Conservation (phyloP, 2,113 vertebrate genomes). For the Pipa parva region DNA sequence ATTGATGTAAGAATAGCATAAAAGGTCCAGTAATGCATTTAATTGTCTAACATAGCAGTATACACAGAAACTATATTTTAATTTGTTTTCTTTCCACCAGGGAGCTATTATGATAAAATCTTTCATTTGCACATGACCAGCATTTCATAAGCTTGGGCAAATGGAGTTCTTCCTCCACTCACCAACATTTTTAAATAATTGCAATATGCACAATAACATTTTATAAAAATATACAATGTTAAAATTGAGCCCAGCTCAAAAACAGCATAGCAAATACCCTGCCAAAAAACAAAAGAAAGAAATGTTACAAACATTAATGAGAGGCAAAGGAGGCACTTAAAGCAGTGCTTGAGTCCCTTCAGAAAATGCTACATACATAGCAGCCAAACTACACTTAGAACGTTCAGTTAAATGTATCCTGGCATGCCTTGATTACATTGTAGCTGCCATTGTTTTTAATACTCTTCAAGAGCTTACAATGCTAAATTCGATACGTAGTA, state of each 20-base stretch:
- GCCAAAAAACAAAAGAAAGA: conserved; percentile 70
- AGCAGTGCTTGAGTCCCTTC: conserved; percentile 60
- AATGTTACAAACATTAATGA: conserved; percentile 49
- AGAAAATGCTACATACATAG: conserved; percentile 42
- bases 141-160: conserved; percentile 47
- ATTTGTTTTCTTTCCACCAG: conserved; percentile 55
- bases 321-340: conserved; percentile 46
- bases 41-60: conserved; percentile 11
- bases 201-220: conserved; percentile 38
- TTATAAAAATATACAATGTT: conserved; percentile 51
- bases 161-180: conserved; percentile 38
- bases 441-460: too few species aligned
- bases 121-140: conserved; percentile 50
- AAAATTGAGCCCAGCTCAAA: conserved; percentile 86
- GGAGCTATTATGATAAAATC: conserved; percentile 29
- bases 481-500: too few species aligned
- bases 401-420: too few species aligned
- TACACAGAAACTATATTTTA: background rate
- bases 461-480: too few species aligned
- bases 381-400: background rate
- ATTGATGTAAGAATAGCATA: too few species aligned
- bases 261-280: conserved; percentile 67
- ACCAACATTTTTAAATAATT: conserved; percentile 20
- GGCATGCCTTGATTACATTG: too few species aligned
- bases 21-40: background rate